A percentile compares a stretch with the other conserved stretches of the same genome.
Conservation (phyloP, 2,888 invertebrate species). For the Molanna angustata region DNA sequence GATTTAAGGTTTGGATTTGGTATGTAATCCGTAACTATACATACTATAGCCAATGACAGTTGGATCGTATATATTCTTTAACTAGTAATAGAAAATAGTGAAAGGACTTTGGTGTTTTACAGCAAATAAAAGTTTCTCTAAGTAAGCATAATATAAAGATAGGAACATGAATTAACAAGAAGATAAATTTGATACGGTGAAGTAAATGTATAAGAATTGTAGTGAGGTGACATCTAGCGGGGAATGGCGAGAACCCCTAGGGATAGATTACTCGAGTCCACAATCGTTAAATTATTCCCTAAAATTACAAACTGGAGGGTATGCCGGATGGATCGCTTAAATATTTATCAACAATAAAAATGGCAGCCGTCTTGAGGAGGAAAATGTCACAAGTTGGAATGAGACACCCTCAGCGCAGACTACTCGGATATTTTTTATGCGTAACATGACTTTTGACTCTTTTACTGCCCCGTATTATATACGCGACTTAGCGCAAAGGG, state of each 20-base stretch:
- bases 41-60: too few relatives aligned
- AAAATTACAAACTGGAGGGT: slow-evolving; percentile 19
- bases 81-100: too few relatives aligned
- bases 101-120: too few relatives aligned
- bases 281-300: slow-evolving; percentile 23
- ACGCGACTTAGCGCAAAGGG: too few relatives aligned
- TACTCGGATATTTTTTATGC: slow-evolving; percentile 7
- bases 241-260: slow-evolving; percentile 4
- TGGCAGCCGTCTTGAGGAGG: neutral
- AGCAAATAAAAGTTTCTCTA: too few relatives aligned
- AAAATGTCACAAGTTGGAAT: neutral
- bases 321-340: slow-evolving; percentile 16
- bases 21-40: too few relatives aligned
- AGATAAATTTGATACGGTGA: too few relatives aligned
- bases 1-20: too few relatives aligned
- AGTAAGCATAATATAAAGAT: too few relatives aligned
- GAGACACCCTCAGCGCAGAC: neutral
- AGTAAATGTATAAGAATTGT: too few relatives aligned
- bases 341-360: slow-evolving; percentile 23
- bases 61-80: too few relatives aligned
- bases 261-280: slow-evolving; percentile 25
- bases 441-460: slow-evolving; percentile 12
- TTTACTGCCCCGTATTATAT: slow-evolving; percentile 1
- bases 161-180: too few relatives aligned
- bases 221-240: neutral